phyloP scores from a whole-genome alignment of 2,797 vertebrate genomes.

The Limosa lapponica region DNA sequence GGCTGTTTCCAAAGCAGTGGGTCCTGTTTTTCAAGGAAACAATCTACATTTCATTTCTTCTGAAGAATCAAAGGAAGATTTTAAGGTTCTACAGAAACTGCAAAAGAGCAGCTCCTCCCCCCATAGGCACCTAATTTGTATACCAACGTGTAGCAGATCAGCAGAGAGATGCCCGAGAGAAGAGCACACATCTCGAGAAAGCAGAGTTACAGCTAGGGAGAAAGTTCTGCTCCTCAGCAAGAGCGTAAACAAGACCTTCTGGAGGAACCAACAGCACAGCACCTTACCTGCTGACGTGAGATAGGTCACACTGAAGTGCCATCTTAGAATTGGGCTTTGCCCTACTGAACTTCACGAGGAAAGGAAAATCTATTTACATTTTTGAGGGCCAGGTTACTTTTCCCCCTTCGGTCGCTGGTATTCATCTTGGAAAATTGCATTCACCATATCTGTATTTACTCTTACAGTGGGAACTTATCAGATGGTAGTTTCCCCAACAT shows the following conservation, averaged over 20 bases:
- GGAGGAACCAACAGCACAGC: not conserved
- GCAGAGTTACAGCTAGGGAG: not conserved
- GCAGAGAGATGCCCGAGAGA: not conserved
- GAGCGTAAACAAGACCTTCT: not conserved
- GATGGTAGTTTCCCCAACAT: not conserved
- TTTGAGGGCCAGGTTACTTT: not conserved
- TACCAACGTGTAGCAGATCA: not conserved
- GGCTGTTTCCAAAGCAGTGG: conserved; percentile 55
- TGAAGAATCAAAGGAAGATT: conserved; percentile 65
- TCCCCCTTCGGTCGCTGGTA: not conserved
- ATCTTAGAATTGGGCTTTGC: not conserved
- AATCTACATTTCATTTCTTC: conserved; percentile 65
- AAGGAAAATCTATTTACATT: rapidly evolving
- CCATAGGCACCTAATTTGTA: not conserved
- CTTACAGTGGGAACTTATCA: not conserved
- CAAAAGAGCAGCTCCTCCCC: conserved; percentile 33
- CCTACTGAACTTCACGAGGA: not conserved
- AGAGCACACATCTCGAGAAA: not conserved
- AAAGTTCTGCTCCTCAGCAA: rapidly evolving
- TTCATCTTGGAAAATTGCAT: not conserved
- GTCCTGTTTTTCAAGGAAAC: conserved; percentile 73
- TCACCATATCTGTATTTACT: not conserved
- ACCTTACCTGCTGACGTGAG: not conserved
- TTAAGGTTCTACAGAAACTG: conserved; percentile 38
- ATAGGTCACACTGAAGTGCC: rapidly evolving